Evolutionary conservation across 1,140 invertebrate species (phyloP), one percentile per base, ranked within the genome.

Genomic region (Galleria mellonella): DNA sequence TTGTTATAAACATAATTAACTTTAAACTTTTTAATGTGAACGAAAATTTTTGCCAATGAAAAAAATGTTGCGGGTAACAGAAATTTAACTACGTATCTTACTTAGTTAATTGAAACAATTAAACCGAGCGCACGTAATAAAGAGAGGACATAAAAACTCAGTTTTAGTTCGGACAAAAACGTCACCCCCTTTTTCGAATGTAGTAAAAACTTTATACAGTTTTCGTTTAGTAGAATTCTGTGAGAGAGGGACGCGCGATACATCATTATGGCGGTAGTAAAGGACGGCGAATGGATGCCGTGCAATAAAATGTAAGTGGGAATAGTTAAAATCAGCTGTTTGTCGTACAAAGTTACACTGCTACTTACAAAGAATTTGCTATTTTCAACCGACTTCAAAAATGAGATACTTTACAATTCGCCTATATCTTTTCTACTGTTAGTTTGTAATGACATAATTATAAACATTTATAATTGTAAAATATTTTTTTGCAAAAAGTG

Each of bases 81-180:
- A 59, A 52, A 42, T 58, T 54, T 49, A 52, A 57, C 47, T 23
- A 23, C 2, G 17, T 47, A 49, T 37, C 46, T 58, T 57, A 61
- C 57, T 58, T 54, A 60, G 51, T 63, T 66, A 70, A 70, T 66
- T 66, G 51, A 63, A 70, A 66, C 62, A 62, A 65, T 65, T 65
- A 55, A 23, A 55, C 58, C 41, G 55, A 39, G 38, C 45, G 41
- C 51, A 51, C 50, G 51, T 61, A 61, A 59, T 59, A 51, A 61
- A 56, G 53, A 43, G 49, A 55, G 38, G 17, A 33, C 28, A 43
- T 54, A 54, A 60, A 51, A 50, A 52, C 46, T 55, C 47, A 45
- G 33, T 58, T 51, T 51, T 43, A 56, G 49, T 62, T 63, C 32
- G 9, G 43, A 50, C 35, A 47, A 44, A 53, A 61, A 58, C 41